Evolutionary conservation across 2,113 vertebrate species (phyloP), one percentile per base, ranked within the genome.

Genomic region (Marmota monax): DNA sequence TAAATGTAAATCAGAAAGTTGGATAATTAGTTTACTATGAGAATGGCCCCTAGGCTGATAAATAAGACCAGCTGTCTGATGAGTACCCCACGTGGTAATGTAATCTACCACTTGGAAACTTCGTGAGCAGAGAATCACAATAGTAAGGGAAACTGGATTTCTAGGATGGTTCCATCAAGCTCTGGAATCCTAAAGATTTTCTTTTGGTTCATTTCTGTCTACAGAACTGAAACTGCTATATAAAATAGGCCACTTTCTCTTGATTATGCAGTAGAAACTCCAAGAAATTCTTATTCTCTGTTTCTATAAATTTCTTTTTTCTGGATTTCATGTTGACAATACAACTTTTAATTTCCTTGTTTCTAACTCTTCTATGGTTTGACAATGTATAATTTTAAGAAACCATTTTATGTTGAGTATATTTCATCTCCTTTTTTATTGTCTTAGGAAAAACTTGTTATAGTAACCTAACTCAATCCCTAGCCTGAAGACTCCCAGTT

Each of bases 1-100:
- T 61, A 94, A 92, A 97, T 95, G 88, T 95, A 96, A 96, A 92
- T 97, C 92, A 95, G 94, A 97, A 96, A 92, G 79, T 92, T 96
- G 87, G 63, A 92, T 95, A 94, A 96, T 97, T 90, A 96, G 84
- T 96, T 97, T 97, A 67, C 88, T 82, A 72, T 39, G 65, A 92
- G 58, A 96, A 90, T 89, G 90, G 74, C 61, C 70, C 74, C 20
- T 84, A 92, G 92, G 84, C 92, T 93, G 95, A 89, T 91, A 86
- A 93, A 89, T 92, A 84, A 53, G 76, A 90, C 87, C 87, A 76
- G 61, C 72, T 96, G 94, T 90, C 65, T 94, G 84, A 90, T 72
- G 96, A 72, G 88, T 67, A 95, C 94, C 37, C 76, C 7, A 82
- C 58, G 84, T 96, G 74, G 65, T 76, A 90, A 73, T 73, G 65